Percentiles rank a stretch among this genome's conserved stretches.
Conservation (phyloP, 2,888 invertebrate genomes). For the Drosophila neotestacea region DNA sequence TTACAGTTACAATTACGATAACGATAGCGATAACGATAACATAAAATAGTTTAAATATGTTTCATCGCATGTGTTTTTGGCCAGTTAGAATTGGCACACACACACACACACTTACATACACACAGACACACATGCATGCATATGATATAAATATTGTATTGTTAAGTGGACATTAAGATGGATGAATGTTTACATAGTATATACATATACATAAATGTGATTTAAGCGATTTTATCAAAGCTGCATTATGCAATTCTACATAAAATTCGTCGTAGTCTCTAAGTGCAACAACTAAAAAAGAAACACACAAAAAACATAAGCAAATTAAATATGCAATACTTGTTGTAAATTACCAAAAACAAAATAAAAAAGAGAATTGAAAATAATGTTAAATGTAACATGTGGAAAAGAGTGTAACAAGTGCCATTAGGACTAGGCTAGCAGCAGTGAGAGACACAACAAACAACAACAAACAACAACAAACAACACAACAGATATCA, state of each 20-base stretch:
- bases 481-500: slow-evolving; percentile 3
- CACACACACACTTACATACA: slow-evolving; percentile 34
- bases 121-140: slow-evolving; percentile 36
- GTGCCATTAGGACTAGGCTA: slow-evolving; percentile 78
- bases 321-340: slow-evolving; percentile 69
- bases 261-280: slow-evolving; percentile 78
- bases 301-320: slow-evolving; percentile 36
- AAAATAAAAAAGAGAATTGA: slow-evolving; percentile 18
- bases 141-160: slow-evolving; percentile 63
- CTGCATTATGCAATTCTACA: slow-evolving; percentile 81
- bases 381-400: slow-evolving; percentile 49
- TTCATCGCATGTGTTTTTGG: slow-evolving; percentile 31
- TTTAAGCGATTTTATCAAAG: slow-evolving; percentile 84
- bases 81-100: slow-evolving; percentile 21
- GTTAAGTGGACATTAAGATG: slow-evolving; percentile 62
- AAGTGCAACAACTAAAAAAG: slow-evolving; percentile 58
- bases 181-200: slow-evolving; percentile 74
- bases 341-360: slow-evolving; percentile 79
- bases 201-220: slow-evolving; percentile 79
- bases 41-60: slow-evolving; percentile 50
- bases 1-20: slow-evolving; percentile 36
- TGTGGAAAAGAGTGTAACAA: slow-evolving; percentile 68
- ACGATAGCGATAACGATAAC: slow-evolving; percentile 35
- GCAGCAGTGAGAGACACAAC: slow-evolving; percentile 62
- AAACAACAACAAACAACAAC: slow-evolving; percentile 33